phyloP scores from a whole-genome alignment of 2,888 invertebrate species.

The Mesorhabditis sp. region DNA sequence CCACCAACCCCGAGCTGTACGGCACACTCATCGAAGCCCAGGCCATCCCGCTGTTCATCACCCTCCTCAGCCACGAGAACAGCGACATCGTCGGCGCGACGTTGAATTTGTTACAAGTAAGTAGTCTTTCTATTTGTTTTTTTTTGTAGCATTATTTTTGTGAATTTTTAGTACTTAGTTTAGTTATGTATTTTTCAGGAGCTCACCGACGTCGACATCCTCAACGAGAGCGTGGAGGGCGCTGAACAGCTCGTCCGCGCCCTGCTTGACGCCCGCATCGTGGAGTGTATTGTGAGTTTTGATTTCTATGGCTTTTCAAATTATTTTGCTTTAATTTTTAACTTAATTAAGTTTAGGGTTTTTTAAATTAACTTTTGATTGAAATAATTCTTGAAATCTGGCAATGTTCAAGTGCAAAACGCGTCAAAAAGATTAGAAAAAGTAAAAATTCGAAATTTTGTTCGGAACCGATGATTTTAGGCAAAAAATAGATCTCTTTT shows the following conservation, averaged over 20 bases:
- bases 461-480: no score
- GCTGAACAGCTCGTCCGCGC: constrained; percentile 74
- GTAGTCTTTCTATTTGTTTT: background rate
- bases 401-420: no score
- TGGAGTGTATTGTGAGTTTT: constrained; percentile 75
- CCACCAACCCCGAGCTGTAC: constrained; percentile 92
- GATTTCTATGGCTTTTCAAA: background rate
- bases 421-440: no score
- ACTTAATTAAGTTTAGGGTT: no score
- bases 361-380: no score
- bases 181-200: constrained; percentile 66
- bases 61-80: constrained; percentile 90
- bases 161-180: constrained; percentile 1
- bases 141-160: background rate
- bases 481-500: no score
- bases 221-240: constrained; percentile 69
- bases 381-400: no score
- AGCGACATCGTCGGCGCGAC: constrained; percentile 83
- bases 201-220: constrained; percentile 88
- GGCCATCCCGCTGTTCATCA: constrained; percentile 82
- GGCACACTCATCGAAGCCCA: constrained; percentile 80
- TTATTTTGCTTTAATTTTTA: no score
- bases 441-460: no score
- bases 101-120: constrained; percentile 66
- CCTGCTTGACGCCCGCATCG: constrained; percentile 81